These are phyloP conservation scores for Cepaea hortensis DNA, from an alignment of 2,888 invertebrate genomes.

Conservation along the genomic window DNA sequence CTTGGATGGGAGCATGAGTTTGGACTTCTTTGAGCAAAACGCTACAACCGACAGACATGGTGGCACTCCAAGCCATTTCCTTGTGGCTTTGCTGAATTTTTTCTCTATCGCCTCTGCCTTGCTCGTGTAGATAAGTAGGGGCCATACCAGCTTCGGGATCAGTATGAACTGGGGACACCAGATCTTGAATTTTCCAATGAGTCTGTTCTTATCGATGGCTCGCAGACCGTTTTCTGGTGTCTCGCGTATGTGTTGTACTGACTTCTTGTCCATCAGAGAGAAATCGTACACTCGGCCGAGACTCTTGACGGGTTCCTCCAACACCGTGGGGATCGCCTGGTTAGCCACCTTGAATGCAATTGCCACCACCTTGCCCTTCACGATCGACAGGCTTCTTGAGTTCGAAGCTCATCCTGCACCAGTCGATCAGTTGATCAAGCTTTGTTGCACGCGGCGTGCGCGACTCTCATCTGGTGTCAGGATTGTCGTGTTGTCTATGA, in stretches of 20 bases:
- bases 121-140: conserved; percentile 11
- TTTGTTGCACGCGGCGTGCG: not conserved
- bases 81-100: no score
- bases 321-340: conserved; percentile 8
- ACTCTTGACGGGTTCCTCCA: conserved; percentile 3
- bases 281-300: no score
- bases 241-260: not conserved
- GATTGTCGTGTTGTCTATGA: no score
- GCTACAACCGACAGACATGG: no score
- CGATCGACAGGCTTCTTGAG: no score
- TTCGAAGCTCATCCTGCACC: no score
- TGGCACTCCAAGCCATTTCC: no score
- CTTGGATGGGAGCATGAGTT: no score
- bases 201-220: not conserved
- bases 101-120: not conserved
- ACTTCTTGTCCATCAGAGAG: not conserved
- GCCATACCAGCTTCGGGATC: not conserved
- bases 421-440: not conserved
- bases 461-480: not conserved
- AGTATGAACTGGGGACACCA: not conserved
- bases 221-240: not conserved
- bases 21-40: no score
- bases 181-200: conserved; percentile 13
- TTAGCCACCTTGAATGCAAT: no score
- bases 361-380: no score